phyloP scores from a whole-genome alignment of 2,888 invertebrate genomes.

The Lycia hirtaria region DNA sequence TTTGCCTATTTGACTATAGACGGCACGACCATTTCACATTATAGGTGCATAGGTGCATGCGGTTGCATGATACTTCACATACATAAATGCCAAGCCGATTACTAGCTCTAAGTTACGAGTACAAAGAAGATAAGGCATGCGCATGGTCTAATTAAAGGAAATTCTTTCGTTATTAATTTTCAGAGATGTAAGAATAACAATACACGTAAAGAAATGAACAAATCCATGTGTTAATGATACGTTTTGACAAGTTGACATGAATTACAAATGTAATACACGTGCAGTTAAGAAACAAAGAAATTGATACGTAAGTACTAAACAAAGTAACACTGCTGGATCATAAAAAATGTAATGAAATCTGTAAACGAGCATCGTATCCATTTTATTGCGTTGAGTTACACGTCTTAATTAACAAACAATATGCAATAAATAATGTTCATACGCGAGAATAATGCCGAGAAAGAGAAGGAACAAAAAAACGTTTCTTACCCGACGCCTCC shows the following conservation, averaged over 20 bases:
- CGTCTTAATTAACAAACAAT: conserved; percentile 32
- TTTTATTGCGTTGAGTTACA: conserved; percentile 16
- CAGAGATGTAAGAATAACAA: too few relatives aligned
- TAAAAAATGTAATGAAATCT: conserved; percentile 22
- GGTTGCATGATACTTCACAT: conserved; percentile 21
- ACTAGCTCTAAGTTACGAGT: conserved; percentile 5
- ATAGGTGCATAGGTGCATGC: conserved; percentile 21
- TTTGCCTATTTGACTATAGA: conserved; percentile 10
- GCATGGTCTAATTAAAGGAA: background rate
- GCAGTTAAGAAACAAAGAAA: background rate
- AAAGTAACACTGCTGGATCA: conserved; percentile 9
- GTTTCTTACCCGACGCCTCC: conserved; percentile 74
- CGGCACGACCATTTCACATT: conserved; percentile 18
- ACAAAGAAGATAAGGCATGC: conserved; percentile 2
- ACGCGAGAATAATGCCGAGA: conserved; percentile 14
- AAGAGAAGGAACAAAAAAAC: conserved; percentile 25
- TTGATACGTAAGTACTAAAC: background rate
- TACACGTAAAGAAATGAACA: too few relatives aligned
- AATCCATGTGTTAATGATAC: too few relatives aligned
- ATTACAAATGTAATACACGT: too few relatives aligned
- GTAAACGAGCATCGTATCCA: conserved; percentile 10
- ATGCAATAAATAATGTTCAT: conserved; percentile 26
- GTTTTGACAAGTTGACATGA: too few relatives aligned
- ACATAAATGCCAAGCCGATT: too few relatives aligned
- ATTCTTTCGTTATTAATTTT: background rate